phyloP scores from a whole-genome alignment of 2,888 invertebrate genomes.

The Pyrochroa serraticornis region DNA sequence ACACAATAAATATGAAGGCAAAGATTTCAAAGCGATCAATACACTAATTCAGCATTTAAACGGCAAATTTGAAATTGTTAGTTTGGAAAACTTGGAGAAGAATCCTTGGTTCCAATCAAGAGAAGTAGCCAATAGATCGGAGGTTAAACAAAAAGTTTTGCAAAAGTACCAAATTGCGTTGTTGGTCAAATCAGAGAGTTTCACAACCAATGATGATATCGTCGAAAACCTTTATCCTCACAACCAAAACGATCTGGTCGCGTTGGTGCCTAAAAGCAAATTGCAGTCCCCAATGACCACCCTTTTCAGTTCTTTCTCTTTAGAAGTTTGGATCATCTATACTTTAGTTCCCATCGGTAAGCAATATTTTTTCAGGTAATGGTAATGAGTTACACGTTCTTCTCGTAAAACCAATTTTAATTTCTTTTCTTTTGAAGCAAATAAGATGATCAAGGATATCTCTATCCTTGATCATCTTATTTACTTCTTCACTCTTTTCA shows the following conservation, averaged over 20 bases:
- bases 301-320: too few relatives aligned
- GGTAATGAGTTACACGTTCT: too few relatives aligned
- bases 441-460: too few relatives aligned
- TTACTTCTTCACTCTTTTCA: too few relatives aligned
- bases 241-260: slow-evolving; percentile 30
- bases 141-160: slow-evolving; percentile 20
- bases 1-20: slow-evolving; percentile 17
- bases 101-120: slow-evolving; percentile 32
- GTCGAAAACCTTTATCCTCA: slow-evolving; percentile 36
- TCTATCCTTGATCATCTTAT: too few relatives aligned
- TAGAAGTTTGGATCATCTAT: too few relatives aligned
- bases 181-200: slow-evolving; percentile 30
- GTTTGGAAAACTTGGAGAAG: slow-evolving; percentile 21
- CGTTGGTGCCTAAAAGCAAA: slow-evolving; percentile 29
- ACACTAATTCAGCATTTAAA: slow-evolving; percentile 30
- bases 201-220: slow-evolving; percentile 28
- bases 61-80: slow-evolving; percentile 28
- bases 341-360: too few relatives aligned
- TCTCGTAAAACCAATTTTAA: too few relatives aligned
- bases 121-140: slow-evolving; percentile 16
- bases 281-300: slow-evolving; percentile 1
- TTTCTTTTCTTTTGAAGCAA: too few relatives aligned
- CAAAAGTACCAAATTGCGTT: slow-evolving; percentile 22
- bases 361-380: too few relatives aligned
- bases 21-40: slow-evolving; percentile 30